Percentiles rank a stretch among this genome's conserved stretches.
phyloP scores from a whole-genome alignment of 2,797 vertebrate genomes.

The Vultur gryphus region DNA sequence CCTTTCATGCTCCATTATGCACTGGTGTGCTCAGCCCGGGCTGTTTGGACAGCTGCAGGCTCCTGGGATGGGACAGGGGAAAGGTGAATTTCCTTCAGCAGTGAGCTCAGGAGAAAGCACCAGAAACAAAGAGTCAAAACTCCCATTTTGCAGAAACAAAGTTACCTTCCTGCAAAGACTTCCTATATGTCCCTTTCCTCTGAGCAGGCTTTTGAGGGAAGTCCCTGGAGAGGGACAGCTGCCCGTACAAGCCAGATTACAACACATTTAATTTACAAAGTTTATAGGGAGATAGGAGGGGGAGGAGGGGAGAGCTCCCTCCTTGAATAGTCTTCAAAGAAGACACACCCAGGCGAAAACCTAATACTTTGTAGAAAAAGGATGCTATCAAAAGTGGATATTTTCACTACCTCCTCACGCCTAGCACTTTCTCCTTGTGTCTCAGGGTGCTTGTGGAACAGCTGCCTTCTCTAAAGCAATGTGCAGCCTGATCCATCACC shows the following conservation, averaged over 20 bases:
- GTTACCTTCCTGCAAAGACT: neutral
- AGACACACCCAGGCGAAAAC: neutral
- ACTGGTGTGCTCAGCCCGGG: neutral
- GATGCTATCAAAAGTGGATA: no score
- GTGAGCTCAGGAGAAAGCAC: neutral
- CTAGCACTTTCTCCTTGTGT: neutral
- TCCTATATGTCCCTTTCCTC: neutral
- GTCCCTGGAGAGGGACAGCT: neutral
- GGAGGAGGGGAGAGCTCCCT: neutral
- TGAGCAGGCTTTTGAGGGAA: neutral
- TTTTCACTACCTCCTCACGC: neutral
- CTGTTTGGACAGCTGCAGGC: slow-evolving; percentile 1
- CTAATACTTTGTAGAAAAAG: neutral
- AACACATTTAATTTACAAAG: neutral
- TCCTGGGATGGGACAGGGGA: neutral
- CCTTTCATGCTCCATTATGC: neutral
- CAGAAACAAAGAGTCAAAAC: neutral
- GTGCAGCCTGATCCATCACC: neutral
- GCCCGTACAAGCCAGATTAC: fast-evolving
- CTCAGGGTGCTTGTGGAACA: neutral
- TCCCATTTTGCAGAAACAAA: neutral
- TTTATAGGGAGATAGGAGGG: neutral
- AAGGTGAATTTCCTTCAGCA: neutral
- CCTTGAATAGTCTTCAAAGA: neutral
- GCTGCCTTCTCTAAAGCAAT: neutral